Evolutionary conservation across 2,797 vertebrate species (phyloP).

Genomic region (Dendrocincla fuliginosa): DNA sequence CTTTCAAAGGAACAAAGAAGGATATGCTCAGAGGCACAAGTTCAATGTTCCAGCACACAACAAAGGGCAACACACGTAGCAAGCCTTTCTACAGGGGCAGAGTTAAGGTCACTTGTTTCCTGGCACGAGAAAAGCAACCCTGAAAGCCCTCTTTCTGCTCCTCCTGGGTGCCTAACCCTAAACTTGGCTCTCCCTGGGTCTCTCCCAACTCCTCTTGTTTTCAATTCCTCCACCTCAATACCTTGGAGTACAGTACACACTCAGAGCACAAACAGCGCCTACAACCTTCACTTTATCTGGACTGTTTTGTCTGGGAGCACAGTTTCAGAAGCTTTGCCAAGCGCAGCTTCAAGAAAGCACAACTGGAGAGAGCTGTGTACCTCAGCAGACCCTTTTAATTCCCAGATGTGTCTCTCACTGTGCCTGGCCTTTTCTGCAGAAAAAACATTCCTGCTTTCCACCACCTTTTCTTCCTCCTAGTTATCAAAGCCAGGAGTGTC

Average conservation of each 20-base stretch:
- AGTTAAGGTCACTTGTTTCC: constrained; percentile 30
- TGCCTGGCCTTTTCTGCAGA: not conserved
- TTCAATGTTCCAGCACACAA: not conserved
- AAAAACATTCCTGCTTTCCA: not conserved
- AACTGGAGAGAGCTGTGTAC: not conserved
- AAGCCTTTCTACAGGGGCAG: not conserved
- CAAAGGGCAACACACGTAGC: not conserved
- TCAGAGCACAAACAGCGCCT: not conserved
- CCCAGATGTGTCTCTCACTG: rapidly evolving
- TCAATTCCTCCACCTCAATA: not conserved
- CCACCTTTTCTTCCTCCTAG: not conserved
- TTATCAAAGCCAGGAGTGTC: not conserved
- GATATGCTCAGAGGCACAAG: not conserved
- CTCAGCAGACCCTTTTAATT: not conserved
- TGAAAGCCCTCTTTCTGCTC: not conserved
- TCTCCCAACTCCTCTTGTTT: not conserved
- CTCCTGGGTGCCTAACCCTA: not conserved
- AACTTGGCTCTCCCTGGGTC: not conserved
- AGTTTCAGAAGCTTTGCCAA: not conserved
- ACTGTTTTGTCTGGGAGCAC: constrained; percentile 1
- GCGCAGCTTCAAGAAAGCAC: not conserved
- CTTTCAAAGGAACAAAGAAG: not conserved
- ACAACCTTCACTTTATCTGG: not conserved
- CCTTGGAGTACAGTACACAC: not conserved
- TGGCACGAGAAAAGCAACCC: not conserved